phyloP scores from a whole-genome alignment of 2,888 invertebrate species.

The Hirtodrosophila confusa region DNA sequence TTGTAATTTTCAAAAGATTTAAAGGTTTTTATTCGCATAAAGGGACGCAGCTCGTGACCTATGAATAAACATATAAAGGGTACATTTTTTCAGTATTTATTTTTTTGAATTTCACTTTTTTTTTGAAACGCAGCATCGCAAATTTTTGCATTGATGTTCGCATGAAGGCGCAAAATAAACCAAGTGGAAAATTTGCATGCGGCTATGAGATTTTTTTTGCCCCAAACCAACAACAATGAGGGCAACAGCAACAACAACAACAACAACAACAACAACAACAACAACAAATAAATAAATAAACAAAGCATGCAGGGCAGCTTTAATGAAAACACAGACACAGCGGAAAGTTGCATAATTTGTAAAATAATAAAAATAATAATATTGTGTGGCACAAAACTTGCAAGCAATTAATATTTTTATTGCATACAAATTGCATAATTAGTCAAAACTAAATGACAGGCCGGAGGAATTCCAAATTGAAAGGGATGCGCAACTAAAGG shows the following conservation, averaged over 20 bases:
- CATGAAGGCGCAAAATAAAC: constrained; percentile 81
- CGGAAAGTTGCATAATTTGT: constrained; percentile 31
- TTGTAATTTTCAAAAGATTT: not conserved
- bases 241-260: constrained; percentile 5
- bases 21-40: not conserved
- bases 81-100: constrained; percentile 31
- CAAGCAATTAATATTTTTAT: constrained; percentile 73
- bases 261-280: constrained; percentile 10
- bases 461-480: constrained; percentile 20
- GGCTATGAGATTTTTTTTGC: constrained; percentile 50
- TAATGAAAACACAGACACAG: constrained; percentile 45
- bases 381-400: constrained; percentile 33
- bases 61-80: constrained; percentile 32
- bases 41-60: not conserved
- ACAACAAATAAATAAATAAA: constrained; percentile 54
- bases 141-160: constrained; percentile 79
- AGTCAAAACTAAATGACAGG: constrained; percentile 73
- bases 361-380: constrained; percentile 27
- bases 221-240: constrained; percentile 1
- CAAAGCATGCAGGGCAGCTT: constrained; percentile 46
- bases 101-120: constrained; percentile 22
- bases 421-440: constrained; percentile 80
- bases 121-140: constrained; percentile 18
- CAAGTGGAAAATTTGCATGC: constrained; percentile 82
- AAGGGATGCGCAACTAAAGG: constrained; percentile 34